These are phyloP conservation scores for Cheirogaleus major DNA, from an alignment of 2,797 vertebrate genomes.

Conservation along the genomic window DNA sequence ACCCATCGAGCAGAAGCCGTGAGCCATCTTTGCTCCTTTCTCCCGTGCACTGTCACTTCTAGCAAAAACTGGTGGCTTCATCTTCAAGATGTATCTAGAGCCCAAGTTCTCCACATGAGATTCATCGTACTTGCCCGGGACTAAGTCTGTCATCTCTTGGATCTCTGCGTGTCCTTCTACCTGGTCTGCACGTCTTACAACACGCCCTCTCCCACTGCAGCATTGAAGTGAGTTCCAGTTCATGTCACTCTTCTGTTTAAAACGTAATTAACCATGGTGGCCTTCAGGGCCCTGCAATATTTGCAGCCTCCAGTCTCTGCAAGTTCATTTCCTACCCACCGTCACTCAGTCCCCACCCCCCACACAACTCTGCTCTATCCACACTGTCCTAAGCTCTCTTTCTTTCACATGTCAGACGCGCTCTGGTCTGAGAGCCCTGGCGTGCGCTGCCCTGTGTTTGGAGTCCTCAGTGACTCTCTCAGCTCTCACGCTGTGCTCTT, in stretches of 20 bases:
- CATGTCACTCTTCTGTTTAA: background rate
- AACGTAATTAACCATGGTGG: background rate
- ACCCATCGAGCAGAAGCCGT: accelerated
- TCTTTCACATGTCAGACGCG: background rate
- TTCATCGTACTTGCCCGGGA: too few relatives aligned
- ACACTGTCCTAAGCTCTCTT: background rate
- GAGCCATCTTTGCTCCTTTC: background rate
- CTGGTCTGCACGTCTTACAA: too few relatives aligned
- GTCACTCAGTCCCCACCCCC: background rate
- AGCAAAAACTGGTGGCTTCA: background rate
- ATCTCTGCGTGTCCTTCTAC: background rate
- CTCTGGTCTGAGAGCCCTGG: background rate
- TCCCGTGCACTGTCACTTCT: background rate
- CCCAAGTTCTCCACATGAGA: background rate
- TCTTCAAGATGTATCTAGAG: background rate
- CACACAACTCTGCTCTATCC: background rate
- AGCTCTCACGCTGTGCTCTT: background rate
- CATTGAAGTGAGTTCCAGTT: background rate
- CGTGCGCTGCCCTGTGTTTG: background rate
- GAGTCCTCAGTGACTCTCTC: background rate
- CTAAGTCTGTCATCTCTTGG: background rate
- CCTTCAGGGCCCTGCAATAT: background rate
- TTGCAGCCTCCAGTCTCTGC: background rate
- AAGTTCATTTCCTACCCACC: background rate
- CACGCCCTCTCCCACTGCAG: too few relatives aligned